A percentile compares a stretch with the other conserved stretches of the same genome.
These are phyloP conservation scores for Odontomyia ornata DNA, from an alignment of 2,888 invertebrate genomes.

Conservation along the genomic window DNA sequence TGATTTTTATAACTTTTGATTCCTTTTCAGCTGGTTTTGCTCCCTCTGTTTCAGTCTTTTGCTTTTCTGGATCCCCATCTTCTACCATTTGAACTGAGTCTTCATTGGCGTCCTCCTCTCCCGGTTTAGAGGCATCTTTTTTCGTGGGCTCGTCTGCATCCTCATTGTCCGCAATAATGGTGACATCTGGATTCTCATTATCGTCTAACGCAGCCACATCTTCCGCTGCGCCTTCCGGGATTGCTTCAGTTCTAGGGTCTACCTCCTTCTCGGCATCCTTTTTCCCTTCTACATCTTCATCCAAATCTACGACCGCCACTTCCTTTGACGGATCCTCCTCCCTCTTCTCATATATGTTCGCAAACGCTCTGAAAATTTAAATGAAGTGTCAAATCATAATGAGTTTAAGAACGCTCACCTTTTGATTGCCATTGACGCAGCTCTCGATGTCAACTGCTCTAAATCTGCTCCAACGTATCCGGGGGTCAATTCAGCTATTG, in stretches of 20 bases:
- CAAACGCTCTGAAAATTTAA: conserved; percentile 53
- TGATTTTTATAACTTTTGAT: not conserved
- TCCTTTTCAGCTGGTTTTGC: not conserved
- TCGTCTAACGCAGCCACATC: conserved; percentile 52
- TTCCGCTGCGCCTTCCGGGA: conserved; percentile 53
- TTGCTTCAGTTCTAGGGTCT: conserved; percentile 51
- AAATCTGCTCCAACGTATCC: conserved; percentile 97
- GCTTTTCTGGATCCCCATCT: not conserved
- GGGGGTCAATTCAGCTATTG: conserved; percentile 86
- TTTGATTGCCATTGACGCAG: conserved; percentile 87
- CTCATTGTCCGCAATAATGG: conserved; percentile 46
- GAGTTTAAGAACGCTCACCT: conserved; percentile 62
- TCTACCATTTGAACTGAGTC: not conserved
- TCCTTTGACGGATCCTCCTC: conserved; percentile 56
- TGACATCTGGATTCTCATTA: conserved; percentile 50
- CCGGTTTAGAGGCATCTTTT: not conserved
- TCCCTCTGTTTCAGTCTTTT: not conserved
- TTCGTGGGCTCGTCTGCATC: conserved; percentile 10
- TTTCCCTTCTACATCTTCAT: conserved; percentile 56
- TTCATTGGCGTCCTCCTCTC: not conserved
- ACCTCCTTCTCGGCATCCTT: conserved; percentile 37
- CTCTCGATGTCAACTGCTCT: conserved; percentile 84
- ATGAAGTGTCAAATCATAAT: not conserved
- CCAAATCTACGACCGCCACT: conserved; percentile 59
- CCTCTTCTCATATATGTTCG: conserved; percentile 58